These are phyloP conservation scores for Anastrepha obliqua DNA, from an alignment of 1,140 invertebrate genomes.

Conservation along the genomic window DNA sequence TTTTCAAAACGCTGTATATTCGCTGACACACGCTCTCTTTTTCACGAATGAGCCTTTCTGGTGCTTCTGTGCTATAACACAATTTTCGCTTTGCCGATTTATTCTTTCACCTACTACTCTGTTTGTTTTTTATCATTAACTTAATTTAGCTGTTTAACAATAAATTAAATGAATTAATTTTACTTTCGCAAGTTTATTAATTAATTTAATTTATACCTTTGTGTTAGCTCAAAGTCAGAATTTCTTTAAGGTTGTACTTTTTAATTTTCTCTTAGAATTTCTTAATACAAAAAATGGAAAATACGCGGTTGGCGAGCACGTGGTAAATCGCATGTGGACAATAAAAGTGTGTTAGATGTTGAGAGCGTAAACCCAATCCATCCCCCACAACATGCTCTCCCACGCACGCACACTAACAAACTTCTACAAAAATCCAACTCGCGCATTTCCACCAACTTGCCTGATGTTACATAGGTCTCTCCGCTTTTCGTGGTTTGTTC, in stretches of 20 bases:
- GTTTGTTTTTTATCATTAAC: neutral
- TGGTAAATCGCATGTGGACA: no score
- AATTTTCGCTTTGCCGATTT: neutral
- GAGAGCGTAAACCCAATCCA: neutral
- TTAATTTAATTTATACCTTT: neutral
- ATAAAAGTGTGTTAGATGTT: neutral
- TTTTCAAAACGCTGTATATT: neutral
- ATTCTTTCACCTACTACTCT: neutral
- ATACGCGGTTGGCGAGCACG: constrained; percentile 7
- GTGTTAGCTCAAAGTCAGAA: neutral
- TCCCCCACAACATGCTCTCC: neutral
- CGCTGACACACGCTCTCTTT: neutral
- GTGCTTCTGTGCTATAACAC: neutral
- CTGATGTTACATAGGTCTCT: neutral
- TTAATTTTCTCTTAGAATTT: neutral
- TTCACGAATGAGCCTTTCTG: neutral
- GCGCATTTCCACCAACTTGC: constrained; percentile 25
- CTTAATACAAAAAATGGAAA: constrained; percentile 1
- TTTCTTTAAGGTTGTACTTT: neutral
- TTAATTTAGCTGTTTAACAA: neutral
- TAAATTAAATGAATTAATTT: constrained; percentile 9
- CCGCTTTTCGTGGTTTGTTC: neutral
- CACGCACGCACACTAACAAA: neutral
- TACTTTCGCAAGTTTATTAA: neutral
- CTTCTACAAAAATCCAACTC: neutral